Evolutionary conservation across 2,797 vertebrate genomes (phyloP), one percentile per base, ranked within the genome.

Genomic region (Odontamblyopus rebecca): DNA sequence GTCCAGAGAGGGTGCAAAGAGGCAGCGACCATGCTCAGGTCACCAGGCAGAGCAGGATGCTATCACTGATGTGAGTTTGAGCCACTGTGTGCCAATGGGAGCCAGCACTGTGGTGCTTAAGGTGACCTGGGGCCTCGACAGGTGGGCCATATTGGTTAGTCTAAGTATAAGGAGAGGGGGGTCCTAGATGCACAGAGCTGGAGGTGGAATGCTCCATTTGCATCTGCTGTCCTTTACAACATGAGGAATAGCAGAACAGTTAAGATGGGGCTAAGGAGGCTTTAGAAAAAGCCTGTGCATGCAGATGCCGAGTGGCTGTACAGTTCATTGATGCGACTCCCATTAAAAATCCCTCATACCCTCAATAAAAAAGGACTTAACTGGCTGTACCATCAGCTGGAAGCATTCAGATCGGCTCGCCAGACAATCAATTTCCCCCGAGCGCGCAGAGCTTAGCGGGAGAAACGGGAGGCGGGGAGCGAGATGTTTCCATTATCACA

Each of bases 321-420:
- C 88, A 92, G 91, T 92, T 91, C 92, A 94, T 92, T 92, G 92
- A 93, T 91, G 93, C 87, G 84, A 85, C 90, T 92, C 90, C 90
- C 90, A 93, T 94, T 93, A 94, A 94, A 93, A 93, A 92, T 91
- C 89, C 88, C 89, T 93, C 90, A 91, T 92, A 92, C 88, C 92
- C 92, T 92, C 91, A 93, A 94, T 94, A 93, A 94, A 94, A 93
- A 92, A 93, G 91, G 93, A 91, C 92, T 94, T 94, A 94, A 94
- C 93, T 91, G 92, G 91, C 92, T 92, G 89, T 86, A 83, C 91
- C 90, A 92, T 94, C 93, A 92, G 93, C 92, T 92, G 92, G 87
- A 89, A 93, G 91, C 87, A 86, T 89, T 93, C 90, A 92, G 92
- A 92, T 93, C 90, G 73, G 88, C 91, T 90, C 84, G 88, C 93